Percentiles rank a stretch among this genome's conserved stretches.
These are phyloP conservation scores for Enteromius unitaeniatus DNA, from an alignment of 2,797 vertebrate species.

Conservation along the genomic window DNA sequence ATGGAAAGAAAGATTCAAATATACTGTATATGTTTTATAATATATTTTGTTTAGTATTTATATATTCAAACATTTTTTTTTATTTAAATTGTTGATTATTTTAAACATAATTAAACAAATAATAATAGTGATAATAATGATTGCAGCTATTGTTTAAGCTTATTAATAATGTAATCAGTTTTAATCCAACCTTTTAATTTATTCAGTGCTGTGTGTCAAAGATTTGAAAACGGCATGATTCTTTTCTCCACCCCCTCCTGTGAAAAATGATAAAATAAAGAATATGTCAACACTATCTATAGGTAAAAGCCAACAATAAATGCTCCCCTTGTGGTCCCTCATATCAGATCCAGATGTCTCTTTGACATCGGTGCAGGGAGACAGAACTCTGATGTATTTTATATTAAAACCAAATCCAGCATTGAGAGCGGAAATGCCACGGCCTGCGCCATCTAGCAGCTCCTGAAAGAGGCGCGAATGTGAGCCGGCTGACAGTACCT, in stretches of 20 bases:
- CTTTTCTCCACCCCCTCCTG: conserved; percentile 26
- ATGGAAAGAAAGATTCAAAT: background rate
- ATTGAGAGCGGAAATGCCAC: conserved; percentile 59
- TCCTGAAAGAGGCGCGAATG: conserved; percentile 44
- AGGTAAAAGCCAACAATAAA: conserved; percentile 46
- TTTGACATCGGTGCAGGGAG: conserved; percentile 23
- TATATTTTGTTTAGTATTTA: background rate
- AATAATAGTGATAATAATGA: background rate
- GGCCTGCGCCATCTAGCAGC: conserved; percentile 38
- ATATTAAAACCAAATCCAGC: conserved; percentile 40
- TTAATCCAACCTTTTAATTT: background rate
- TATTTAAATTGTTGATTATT: background rate
- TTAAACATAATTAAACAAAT: background rate
- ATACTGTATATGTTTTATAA: background rate
- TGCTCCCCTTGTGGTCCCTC: conserved; percentile 31
- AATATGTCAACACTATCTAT: conserved; percentile 47
- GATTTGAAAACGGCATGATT: background rate
- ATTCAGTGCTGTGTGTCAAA: background rate
- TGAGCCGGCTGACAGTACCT: conserved; percentile 54
- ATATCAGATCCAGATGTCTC: conserved; percentile 50
- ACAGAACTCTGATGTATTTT: conserved; percentile 49
- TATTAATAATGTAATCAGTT: background rate
- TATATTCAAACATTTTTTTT: background rate
- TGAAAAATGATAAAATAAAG: conserved; percentile 39
- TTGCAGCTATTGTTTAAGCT: background rate